Conservation (phyloP, 2,797 vertebrate species). For the Sebastes diaconus region DNA sequence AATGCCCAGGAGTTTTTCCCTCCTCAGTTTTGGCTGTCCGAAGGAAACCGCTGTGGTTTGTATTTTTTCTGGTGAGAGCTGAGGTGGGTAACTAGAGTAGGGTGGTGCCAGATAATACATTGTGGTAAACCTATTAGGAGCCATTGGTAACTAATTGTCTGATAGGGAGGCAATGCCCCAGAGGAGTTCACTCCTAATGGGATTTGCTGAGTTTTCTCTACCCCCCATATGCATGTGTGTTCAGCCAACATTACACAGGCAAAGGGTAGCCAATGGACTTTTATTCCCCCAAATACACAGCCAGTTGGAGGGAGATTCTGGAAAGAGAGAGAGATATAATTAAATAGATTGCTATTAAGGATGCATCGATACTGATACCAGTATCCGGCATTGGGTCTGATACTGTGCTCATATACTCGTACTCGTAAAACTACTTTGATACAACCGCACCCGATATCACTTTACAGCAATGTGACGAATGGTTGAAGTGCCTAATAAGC, state of each 20-base stretch:
- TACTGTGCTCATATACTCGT: too few relatives aligned
- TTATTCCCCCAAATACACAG: slow-evolving; percentile 9
- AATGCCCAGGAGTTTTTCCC: slow-evolving; percentile 7
- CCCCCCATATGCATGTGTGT: neutral
- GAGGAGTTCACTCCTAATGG: slow-evolving; percentile 75
- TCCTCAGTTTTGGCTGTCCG: neutral
- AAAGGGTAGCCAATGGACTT: slow-evolving; percentile 22
- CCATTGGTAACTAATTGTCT: slow-evolving; percentile 81
- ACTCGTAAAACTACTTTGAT: too few relatives aligned
- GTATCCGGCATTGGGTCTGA: too few relatives aligned
- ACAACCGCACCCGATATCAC: too few relatives aligned
- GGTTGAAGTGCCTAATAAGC: too few relatives aligned
- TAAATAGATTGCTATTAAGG: too few relatives aligned
- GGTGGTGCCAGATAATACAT: slow-evolving; percentile 69
- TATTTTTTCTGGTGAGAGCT: neutral
- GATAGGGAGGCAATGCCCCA: slow-evolving; percentile 67
- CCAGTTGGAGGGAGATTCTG: slow-evolving; percentile 9
- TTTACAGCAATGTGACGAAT: too few relatives aligned
- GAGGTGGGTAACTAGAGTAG: neutral
- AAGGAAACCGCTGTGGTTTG: slow-evolving; percentile 11
- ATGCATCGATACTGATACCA: too few relatives aligned
- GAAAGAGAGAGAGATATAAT: neutral
- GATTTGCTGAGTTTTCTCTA: slow-evolving; percentile 62
- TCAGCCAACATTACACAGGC: slow-evolving; percentile 3
- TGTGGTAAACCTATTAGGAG: slow-evolving; percentile 78